Evolutionary conservation across 2,888 invertebrate species (phyloP), one percentile per base, ranked within the genome.

Genomic region (Ischnura elegans): DNA sequence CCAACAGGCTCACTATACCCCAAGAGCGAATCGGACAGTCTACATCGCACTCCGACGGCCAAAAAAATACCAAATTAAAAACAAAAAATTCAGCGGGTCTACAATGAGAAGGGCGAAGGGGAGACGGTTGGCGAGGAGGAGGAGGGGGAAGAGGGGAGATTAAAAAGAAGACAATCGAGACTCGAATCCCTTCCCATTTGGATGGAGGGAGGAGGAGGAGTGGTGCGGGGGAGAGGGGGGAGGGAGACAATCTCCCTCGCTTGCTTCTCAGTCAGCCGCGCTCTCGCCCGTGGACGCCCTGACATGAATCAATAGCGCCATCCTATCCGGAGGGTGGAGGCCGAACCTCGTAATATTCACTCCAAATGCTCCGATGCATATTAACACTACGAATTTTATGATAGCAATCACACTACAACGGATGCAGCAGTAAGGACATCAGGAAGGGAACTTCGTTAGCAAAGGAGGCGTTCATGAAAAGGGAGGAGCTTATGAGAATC

Each of bases 291-390:
- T 61, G 42, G 36, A 36, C 55, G 55, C 43, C 61, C 55, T 90
- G 90, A 90, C 42, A 90, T 90, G 90, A 90, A 90, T 90, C 90
- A 90, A 90, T 90, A 90, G 90, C 90, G 90, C 61, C 90, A 61
- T 90, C 61, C 43, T 66, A 90, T 90, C 61, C 90, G 43, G 86
- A 45, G 25, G 85, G 19, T 1, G 86, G 45, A 19, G 8, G 90
- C n/a, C 25, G 61, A 61, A 42, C 90, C n/a, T 66, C 61, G 43
- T 66, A 90, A 90, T 90, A 42, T 66, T 46, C 61, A n/a, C 61
- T 25, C 87, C 87, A n/a, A n/a, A n/a, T n/a, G n/a, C n/a, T n/a
- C n/a, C n/a, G n/a, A n/a, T n/a, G n/a, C n/a, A n/a, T n/a, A n/a
- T n/a, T n/a, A n/a, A n/a, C n/a, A n/a, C n/a, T n/a, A n/a, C n/a